A percentile compares a stretch with the other conserved stretches of the same genome.
Evolutionary conservation across 2,113 vertebrate genomes (phyloP).

Genomic region (Elephas maximus): DNA sequence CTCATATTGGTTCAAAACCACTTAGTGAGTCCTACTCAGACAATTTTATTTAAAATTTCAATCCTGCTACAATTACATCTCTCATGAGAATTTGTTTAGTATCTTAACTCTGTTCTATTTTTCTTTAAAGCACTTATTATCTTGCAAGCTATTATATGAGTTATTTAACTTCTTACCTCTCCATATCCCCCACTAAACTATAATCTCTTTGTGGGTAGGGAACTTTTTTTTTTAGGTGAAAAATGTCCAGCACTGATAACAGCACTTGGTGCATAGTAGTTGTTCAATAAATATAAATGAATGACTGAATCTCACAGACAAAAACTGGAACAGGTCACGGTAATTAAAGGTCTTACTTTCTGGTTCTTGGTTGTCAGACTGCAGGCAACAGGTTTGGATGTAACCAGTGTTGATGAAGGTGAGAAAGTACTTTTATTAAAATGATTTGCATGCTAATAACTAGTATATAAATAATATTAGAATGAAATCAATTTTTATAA

Average conservation of each 20-base stretch:
- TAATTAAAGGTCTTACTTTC: not conserved
- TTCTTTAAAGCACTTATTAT: not conserved
- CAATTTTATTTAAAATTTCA: not conserved
- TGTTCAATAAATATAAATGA: slow-evolving; percentile 15
- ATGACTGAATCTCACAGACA: not conserved
- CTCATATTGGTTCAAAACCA: not conserved
- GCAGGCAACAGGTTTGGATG: not conserved
- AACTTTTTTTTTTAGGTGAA: not conserved
- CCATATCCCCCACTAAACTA: not conserved
- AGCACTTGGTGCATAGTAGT: not conserved
- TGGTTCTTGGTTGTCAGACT: not conserved
- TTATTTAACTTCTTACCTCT: slow-evolving; percentile 9
- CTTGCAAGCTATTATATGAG: not conserved
- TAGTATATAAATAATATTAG: not conserved
- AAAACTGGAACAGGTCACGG: not conserved
- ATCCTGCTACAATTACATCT: not conserved
- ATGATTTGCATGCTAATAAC: not conserved
- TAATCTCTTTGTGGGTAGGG: not conserved
- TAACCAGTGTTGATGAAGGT: not conserved
- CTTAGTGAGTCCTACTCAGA: not conserved
- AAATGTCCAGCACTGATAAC: not conserved
- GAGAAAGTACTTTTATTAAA: not conserved
- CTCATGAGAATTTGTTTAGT: not conserved
- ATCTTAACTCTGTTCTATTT: not conserved
- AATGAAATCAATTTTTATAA: not conserved